A percentile compares a stretch with the other conserved stretches of the same genome.
Conservation (phyloP, 1,140 invertebrate genomes). For the Brachionus rotundiformis region DNA sequence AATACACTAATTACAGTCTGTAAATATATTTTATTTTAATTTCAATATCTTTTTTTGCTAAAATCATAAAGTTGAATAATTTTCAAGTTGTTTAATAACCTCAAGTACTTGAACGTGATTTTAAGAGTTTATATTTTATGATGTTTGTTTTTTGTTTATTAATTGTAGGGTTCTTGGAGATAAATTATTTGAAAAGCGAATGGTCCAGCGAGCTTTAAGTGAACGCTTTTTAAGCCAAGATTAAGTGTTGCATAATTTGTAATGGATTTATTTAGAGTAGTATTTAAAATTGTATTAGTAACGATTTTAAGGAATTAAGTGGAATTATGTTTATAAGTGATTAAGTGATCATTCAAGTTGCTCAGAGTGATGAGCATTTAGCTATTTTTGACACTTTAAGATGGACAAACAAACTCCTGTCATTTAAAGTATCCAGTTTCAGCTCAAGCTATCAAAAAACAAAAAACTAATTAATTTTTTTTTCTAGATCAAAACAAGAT, state of each 20-base stretch:
- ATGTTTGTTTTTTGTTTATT: background rate
- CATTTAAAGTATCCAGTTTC: constrained; percentile 2
- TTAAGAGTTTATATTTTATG: background rate
- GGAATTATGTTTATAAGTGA: constrained; percentile 15
- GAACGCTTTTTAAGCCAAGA: background rate
- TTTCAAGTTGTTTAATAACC: background rate
- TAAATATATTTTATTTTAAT: background rate
- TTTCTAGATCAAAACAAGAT: constrained; percentile 10
- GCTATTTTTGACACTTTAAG: constrained; percentile 5
- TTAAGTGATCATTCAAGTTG: constrained; percentile 19
- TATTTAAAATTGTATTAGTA: constrained; percentile 13
- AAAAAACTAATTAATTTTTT: background rate
- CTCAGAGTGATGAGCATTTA: background rate
- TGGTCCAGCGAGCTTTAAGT: background rate
- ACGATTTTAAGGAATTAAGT: constrained; percentile 15
- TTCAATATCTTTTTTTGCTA: background rate
- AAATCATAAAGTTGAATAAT: background rate
- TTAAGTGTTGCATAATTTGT: constrained; percentile 15
- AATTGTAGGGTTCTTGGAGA: background rate
- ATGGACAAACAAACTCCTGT: constrained; percentile 8
- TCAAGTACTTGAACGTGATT: background rate
- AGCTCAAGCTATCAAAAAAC: background rate
- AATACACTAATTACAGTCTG: background rate
- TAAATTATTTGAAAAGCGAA: constrained; percentile 1
- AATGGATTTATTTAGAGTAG: constrained; percentile 9